These are phyloP conservation scores for Nephrotoma appendiculata DNA, from an alignment of 2,888 invertebrate species.

Conservation along the genomic window DNA sequence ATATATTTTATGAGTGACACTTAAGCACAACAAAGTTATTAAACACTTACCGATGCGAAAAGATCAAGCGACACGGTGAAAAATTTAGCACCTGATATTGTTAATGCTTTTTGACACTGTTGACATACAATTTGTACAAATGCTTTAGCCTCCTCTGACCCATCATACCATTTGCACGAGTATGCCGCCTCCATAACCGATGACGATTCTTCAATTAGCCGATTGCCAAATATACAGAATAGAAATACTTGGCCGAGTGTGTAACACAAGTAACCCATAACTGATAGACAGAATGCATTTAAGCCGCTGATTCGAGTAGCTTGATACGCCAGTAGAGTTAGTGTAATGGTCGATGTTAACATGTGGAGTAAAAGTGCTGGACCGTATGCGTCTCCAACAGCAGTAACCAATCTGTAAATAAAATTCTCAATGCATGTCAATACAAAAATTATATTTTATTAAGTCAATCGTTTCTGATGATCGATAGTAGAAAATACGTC, in stretches of 20 bases:
- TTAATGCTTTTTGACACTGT: constrained; percentile 80
- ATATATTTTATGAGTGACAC: not conserved
- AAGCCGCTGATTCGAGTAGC: constrained; percentile 71
- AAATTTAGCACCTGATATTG: constrained; percentile 78
- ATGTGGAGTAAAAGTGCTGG: constrained; percentile 71
- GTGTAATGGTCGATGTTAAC: constrained; percentile 68
- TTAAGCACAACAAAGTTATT: not conserved
- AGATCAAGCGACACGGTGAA: constrained; percentile 77
- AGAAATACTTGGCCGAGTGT: constrained; percentile 73
- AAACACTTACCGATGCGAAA: constrained; percentile 63
- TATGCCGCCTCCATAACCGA: constrained; percentile 87
- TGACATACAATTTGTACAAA: constrained; percentile 85
- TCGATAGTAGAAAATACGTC: no score
- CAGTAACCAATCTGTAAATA: constrained; percentile 50
- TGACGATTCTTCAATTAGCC: constrained; percentile 78
- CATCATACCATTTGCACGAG: constrained; percentile 83
- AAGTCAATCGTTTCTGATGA: no score
- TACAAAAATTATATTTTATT: no score
- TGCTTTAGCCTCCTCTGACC: constrained; percentile 78
- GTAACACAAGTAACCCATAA: constrained; percentile 64
- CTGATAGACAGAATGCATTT: constrained; percentile 63
- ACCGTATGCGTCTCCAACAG: constrained; percentile 72
- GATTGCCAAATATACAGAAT: constrained; percentile 76
- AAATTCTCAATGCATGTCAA: no score
- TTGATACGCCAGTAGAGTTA: constrained; percentile 72